These are phyloP conservation scores for Gallinago solitaria DNA, from an alignment of 2,797 vertebrate species.

Conservation along the genomic window DNA sequence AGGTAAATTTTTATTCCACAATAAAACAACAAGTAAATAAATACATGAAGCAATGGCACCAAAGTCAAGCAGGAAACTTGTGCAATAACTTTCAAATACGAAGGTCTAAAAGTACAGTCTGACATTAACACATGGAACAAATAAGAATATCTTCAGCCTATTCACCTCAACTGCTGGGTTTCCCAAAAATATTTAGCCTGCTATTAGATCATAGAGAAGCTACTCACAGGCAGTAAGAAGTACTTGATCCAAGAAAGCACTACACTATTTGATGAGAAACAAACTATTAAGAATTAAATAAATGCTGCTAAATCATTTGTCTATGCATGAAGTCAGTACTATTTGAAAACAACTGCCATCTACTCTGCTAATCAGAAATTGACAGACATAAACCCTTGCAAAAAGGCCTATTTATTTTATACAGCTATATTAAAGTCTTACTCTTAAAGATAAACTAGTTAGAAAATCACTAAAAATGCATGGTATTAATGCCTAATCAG, in stretches of 20 bases:
- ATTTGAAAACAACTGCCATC: background rate
- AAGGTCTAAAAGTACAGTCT: background rate
- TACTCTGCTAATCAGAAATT: background rate
- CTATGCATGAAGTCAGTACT: background rate
- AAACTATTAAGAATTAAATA: background rate
- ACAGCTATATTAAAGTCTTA: background rate
- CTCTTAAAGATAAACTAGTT: background rate
- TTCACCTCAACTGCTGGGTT: background rate
- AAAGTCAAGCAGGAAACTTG: background rate
- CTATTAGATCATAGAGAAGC: background rate
- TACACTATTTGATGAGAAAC: background rate
- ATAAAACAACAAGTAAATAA: background rate
- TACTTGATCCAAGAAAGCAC: background rate
- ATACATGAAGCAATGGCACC: background rate
- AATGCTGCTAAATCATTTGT: background rate
- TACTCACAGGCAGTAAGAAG: background rate
- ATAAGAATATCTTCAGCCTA: background rate
- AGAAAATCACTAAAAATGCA: background rate
- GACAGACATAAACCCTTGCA: background rate
- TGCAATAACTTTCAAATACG: background rate
- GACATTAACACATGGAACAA: background rate
- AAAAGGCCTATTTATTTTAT: background rate
- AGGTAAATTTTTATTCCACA: background rate
- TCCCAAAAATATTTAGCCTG: background rate
- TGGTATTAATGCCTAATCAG: background rate